Percentiles rank a stretch among this genome's conserved stretches.
Evolutionary conservation across 2,113 vertebrate genomes (phyloP).

Genomic region (Megaceryle torquata): DNA sequence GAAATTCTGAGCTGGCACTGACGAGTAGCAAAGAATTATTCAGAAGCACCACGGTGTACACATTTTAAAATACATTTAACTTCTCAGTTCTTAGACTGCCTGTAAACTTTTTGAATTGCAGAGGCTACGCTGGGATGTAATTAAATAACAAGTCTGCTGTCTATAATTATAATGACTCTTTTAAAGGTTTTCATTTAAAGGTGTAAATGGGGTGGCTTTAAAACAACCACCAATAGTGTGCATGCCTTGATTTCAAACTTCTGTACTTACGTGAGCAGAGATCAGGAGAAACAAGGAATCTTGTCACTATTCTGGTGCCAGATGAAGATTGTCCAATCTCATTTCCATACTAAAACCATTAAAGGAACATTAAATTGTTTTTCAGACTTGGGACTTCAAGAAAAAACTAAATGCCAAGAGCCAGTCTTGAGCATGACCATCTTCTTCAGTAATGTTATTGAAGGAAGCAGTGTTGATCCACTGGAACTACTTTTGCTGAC

Average conservation of each 20-base stretch:
- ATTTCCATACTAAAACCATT: background rate
- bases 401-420: background rate
- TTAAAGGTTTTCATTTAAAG: constrained; percentile 6
- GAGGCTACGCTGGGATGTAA: background rate
- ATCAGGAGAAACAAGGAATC: background rate
- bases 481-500: background rate
- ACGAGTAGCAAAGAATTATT: constrained; percentile 40
- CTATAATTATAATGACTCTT: constrained; percentile 2
- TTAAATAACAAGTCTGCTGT: constrained; percentile 13
- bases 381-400: background rate
- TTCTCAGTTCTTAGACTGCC: constrained; percentile 20
- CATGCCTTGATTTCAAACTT: background rate
- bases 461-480: background rate
- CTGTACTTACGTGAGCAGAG: background rate
- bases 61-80: constrained; percentile 38
- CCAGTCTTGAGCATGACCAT: background rate
- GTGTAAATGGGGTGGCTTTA: background rate
- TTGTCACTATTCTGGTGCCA: background rate
- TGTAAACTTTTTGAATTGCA: constrained; percentile 35
- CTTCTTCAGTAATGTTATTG: background rate
- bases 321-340: background rate
- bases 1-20: constrained; percentile 24
- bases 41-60: background rate
- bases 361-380: background rate
- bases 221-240: background rate